Conservation (phyloP, 37 sponge, comb jelly and placozoan genomes). For the Diacarnus erythraeanus region DNA sequence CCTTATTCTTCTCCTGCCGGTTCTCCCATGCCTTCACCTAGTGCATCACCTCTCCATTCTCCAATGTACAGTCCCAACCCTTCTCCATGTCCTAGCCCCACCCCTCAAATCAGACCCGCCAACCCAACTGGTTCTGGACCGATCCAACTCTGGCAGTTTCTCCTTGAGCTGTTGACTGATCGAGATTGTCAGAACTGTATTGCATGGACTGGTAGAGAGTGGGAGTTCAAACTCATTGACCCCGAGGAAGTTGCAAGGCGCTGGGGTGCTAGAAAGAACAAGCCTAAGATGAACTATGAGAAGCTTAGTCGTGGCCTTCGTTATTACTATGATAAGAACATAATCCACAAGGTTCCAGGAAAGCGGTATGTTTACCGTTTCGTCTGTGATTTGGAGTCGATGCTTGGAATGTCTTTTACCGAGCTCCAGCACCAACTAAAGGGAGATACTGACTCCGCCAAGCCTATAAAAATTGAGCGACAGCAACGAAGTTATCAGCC, state of each 20-base stretch:
- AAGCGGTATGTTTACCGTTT: conserved; percentile 96
- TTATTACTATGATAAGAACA: conserved; percentile 99
- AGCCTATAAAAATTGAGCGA: conserved; percentile 69
- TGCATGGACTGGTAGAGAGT: conserved; percentile 91
- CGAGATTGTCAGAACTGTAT: conserved; percentile 87
- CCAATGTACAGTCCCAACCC: conserved; percentile 40
- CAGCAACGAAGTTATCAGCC: conserved; percentile 19
- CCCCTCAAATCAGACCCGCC: conserved; percentile 12
- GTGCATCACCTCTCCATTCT: conserved; percentile 59
- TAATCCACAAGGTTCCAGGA: conserved; percentile 98
- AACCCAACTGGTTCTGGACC: conserved; percentile 67
- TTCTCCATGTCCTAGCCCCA: conserved; percentile 50
- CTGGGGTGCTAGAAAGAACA: conserved; percentile 99
- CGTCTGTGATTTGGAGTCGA: conserved; percentile 91
- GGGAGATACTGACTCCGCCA: conserved; percentile 25
- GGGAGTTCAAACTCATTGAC: conserved; percentile 98
- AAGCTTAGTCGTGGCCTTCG: conserved; percentile 92
- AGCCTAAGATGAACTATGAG: conserved; percentile 88
- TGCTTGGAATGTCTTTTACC: conserved; percentile 82
- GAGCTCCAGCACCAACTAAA: conserved; percentile 81
- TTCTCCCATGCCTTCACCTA: conserved; percentile 59
- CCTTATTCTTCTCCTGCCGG: conserved; percentile 45
- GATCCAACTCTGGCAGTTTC: conserved; percentile 97
- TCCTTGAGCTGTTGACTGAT: conserved; percentile 92
- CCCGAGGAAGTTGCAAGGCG: conserved; percentile 90